phyloP scores from a whole-genome alignment of 2,888 invertebrate species.

The Aspidiotus destructor region DNA sequence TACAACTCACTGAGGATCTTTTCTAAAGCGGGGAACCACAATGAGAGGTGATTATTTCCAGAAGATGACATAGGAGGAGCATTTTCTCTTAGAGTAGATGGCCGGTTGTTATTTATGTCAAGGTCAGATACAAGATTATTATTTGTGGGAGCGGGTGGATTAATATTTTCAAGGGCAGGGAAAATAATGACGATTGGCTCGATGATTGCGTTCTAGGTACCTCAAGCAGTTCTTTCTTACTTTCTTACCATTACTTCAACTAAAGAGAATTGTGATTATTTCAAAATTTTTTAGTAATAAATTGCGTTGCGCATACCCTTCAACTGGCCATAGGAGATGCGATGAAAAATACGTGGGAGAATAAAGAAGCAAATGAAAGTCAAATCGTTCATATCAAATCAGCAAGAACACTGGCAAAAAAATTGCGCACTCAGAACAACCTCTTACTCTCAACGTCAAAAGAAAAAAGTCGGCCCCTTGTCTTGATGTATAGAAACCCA shows the following conservation, averaged over 20 bases:
- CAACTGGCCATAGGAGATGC: background rate
- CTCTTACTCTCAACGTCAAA: background rate
- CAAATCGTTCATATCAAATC: background rate
- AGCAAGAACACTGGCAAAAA: background rate
- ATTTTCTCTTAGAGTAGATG: too few relatives aligned
- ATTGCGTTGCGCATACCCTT: background rate
- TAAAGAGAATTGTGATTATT: background rate
- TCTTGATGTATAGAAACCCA: background rate
- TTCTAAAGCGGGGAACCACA: too few relatives aligned
- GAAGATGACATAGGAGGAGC: too few relatives aligned
- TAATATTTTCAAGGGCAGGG: too few relatives aligned
- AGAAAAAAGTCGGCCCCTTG: background rate
- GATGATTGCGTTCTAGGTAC: background rate
- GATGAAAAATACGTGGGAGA: background rate
- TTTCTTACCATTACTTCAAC: background rate
- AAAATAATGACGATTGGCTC: background rate
- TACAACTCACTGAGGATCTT: too few relatives aligned
- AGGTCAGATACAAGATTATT: too few relatives aligned
- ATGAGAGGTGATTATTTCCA: too few relatives aligned
- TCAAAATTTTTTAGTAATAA: background rate
- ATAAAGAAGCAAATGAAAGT: background rate
- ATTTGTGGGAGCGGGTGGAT: too few relatives aligned
- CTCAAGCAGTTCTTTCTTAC: background rate
- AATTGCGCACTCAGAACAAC: background rate
- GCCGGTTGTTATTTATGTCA: too few relatives aligned